Evolutionary conservation across 1,140 invertebrate genomes (phyloP), one percentile per base, ranked within the genome.

Genomic region (Tribolium castaneum): DNA sequence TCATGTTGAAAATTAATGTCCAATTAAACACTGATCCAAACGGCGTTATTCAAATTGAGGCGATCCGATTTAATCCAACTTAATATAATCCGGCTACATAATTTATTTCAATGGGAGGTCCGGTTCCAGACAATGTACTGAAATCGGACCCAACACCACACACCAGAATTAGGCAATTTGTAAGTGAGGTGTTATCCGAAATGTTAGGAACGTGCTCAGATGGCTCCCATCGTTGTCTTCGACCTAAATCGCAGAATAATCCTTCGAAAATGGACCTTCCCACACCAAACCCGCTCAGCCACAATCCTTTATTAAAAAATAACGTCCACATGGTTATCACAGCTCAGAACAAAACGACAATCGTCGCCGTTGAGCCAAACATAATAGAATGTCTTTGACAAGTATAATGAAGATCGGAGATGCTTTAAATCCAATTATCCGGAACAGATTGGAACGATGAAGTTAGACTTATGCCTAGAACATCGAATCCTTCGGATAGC

Each of bases 41-140:
- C 5, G 7, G n/a, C 59, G 45, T 66, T 66, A 66, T 66, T 59
- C 59, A 66, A 35, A 34, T 66, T 12, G 30, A 35, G 14, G 10
- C 6, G 59, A 66, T 66, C 14, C 54, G 19, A 25, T 59, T 59
- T 66, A 66, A 34, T 66, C 59, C 59, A 35, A 35, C 59, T 66
- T 35, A 66, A 66, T 35, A 35, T 66, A 66, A 66, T 66, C 25
- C 59, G 25, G 59, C 35, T 66, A 66, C 59, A 66, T 66, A 66
- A 66, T 66, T 66, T 66, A 66, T 22, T 66, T 34, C 59, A 35
- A 34, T 66, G 59, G 25, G 39, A 45, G 30, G 59, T 66, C 59
- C 59, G 59, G 54, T 59, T 45, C n/a, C n/a, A 30, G 30, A 66
- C 19, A 35, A 66, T 14, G 14, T 14, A 9, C 34, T 12, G 13